Evolutionary conservation across 2,797 vertebrate genomes (phyloP).

Genomic region (Lagocephalus sceleratus): DNA sequence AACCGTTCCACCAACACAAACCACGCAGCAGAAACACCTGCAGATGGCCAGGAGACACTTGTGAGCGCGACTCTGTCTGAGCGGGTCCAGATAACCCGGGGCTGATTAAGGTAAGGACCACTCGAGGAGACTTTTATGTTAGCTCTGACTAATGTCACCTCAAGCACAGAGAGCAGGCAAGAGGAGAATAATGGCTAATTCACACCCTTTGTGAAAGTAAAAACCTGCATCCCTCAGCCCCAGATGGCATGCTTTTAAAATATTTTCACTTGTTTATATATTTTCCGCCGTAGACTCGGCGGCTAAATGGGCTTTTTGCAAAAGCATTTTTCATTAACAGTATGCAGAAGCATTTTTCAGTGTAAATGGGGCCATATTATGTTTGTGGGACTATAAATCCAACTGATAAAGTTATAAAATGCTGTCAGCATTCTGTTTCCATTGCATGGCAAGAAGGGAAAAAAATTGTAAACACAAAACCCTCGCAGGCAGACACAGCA

Average conservation of each 20-base stretch:
- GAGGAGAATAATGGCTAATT: no score
- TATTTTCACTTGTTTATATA: not conserved
- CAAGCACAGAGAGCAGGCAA: no score
- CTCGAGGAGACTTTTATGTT: no score
- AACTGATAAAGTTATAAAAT: conserved; percentile 31
- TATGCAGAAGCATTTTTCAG: not conserved
- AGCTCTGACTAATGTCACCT: no score
- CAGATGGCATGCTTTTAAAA: not conserved
- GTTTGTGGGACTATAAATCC: conserved; percentile 27
- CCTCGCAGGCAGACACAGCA: conserved; percentile 57
- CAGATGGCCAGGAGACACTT: no score
- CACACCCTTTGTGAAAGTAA: not conserved
- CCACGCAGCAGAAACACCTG: no score
- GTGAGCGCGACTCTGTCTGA: no score
- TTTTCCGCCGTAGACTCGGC: not conserved
- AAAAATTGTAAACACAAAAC: conserved; percentile 45
- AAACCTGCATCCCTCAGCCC: not conserved
- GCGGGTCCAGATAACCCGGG: no score
- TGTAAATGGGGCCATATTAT: not conserved
- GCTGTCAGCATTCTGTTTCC: conserved; percentile 33
- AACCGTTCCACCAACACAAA: no score
- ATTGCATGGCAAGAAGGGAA: conserved; percentile 31
- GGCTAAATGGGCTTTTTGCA: not conserved
- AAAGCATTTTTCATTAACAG: not conserved
- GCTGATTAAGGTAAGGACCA: no score